Conservation (phyloP, 2,113 vertebrate genomes). For the Danio rerio region GRCz12tu NC_133183.1:50913001-50913500, state of each 20-base stretch:
- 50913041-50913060: not conserved
- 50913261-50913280: not conserved
- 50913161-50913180: slow-evolving; percentile 7
- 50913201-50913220: slow-evolving; percentile 36
- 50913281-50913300: not conserved
- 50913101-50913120: not conserved
- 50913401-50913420: too few species aligned
- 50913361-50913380: too few species aligned
- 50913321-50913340: too few species aligned
- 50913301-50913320: too few species aligned
- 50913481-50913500: too few species aligned
- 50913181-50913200: slow-evolving; percentile 16
- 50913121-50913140: slow-evolving; percentile 36
- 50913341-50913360: too few species aligned
- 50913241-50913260: not conserved
- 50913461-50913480: too few species aligned
- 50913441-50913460: too few species aligned
- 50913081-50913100: not conserved
- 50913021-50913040: too few species aligned
- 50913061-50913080: not conserved
- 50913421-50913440: too few species aligned
- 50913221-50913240: slow-evolving; percentile 6
- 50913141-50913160: slow-evolving; percentile 20
- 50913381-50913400: too few species aligned
- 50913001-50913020: too few species aligned